Percentiles rank a stretch among this genome's conserved stretches.
Conservation (phyloP, 37 sponge, comb jelly and placozoan genomes). For the Halichondria panicea region DNA sequence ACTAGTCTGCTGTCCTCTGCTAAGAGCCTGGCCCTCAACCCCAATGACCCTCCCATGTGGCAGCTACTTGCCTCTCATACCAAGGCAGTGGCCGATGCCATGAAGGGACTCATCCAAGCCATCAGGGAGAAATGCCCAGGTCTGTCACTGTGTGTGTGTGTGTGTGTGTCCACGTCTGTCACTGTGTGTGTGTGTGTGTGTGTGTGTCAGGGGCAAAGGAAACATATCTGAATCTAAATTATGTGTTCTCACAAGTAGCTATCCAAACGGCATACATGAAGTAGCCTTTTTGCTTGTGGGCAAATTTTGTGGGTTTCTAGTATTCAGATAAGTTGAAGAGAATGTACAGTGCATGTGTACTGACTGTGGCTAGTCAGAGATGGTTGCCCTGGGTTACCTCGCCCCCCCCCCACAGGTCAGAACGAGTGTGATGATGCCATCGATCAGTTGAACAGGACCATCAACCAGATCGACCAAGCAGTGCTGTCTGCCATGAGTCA, state of each 20-base stretch:
- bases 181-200: constrained; percentile 28
- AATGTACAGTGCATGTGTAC: too few relatives aligned
- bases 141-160: too few relatives aligned
- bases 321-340: too few relatives aligned
- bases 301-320: too few relatives aligned
- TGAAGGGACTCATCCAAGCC: constrained; percentile 70
- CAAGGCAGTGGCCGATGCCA: constrained; percentile 85
- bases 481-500: constrained; percentile 77
- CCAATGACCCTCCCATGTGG: constrained; percentile 89
- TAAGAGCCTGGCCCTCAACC: constrained; percentile 85
- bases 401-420: too few relatives aligned
- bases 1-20: constrained; percentile 80
- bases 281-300: too few relatives aligned
- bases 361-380: too few relatives aligned
- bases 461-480: constrained; percentile 85
- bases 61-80: constrained; percentile 90
- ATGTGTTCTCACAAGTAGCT: too few relatives aligned
- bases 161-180: constrained; percentile 45
- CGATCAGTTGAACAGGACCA: constrained; percentile 70
- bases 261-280: too few relatives aligned
- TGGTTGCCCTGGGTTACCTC: too few relatives aligned
- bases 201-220: too few relatives aligned
- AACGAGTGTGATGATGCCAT: constrained; percentile 88
- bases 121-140: constrained; percentile 54
- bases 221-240: too few relatives aligned